Conservation (phyloP, 2,113 vertebrate species). For the Nannobrachium achirus region DNA sequence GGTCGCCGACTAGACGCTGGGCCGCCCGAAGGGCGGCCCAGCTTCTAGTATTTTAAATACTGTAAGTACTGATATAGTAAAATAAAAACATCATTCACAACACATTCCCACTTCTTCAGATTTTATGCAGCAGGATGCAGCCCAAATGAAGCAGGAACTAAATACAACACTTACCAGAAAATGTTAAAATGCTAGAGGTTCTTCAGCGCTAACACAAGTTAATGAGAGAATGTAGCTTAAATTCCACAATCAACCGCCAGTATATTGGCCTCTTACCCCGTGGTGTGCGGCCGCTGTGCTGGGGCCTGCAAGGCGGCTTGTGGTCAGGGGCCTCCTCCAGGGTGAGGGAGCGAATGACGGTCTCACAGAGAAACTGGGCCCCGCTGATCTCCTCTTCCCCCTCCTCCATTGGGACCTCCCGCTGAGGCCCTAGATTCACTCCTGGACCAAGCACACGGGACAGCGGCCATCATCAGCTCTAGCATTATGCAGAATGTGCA, state of each 20-base stretch:
- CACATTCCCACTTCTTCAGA: too few relatives aligned
- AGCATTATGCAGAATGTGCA: too few relatives aligned
- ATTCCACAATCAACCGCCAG: not conserved
- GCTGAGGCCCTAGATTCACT: slow-evolving; percentile 49
- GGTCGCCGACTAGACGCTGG: too few relatives aligned
- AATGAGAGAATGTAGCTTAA: not conserved
- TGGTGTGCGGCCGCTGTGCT: slow-evolving; percentile 65
- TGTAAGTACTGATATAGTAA: too few relatives aligned
- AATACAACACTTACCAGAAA: not conserved
- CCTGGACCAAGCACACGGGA: slow-evolving; percentile 30
- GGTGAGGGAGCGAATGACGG: slow-evolving; percentile 94
- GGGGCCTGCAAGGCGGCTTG: slow-evolving; percentile 81
- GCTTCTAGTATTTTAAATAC: too few relatives aligned
- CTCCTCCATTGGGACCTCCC: slow-evolving; percentile 78
- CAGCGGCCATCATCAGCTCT: too few relatives aligned
- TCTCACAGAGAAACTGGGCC: slow-evolving; percentile 98
- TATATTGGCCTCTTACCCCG: slow-evolving; percentile 70
- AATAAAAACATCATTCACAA: too few relatives aligned
- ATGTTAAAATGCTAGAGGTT: not conserved
- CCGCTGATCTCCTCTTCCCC: slow-evolving; percentile 96
- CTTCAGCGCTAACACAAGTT: not conserved
- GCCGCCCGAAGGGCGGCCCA: too few relatives aligned
- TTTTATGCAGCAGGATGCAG: too few relatives aligned
- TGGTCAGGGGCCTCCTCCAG: slow-evolving; percentile 95
- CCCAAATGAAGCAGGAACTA: too few relatives aligned